phyloP scores from a whole-genome alignment of 2,113 vertebrate genomes.

The Galemys pyrenaicus region DNA sequence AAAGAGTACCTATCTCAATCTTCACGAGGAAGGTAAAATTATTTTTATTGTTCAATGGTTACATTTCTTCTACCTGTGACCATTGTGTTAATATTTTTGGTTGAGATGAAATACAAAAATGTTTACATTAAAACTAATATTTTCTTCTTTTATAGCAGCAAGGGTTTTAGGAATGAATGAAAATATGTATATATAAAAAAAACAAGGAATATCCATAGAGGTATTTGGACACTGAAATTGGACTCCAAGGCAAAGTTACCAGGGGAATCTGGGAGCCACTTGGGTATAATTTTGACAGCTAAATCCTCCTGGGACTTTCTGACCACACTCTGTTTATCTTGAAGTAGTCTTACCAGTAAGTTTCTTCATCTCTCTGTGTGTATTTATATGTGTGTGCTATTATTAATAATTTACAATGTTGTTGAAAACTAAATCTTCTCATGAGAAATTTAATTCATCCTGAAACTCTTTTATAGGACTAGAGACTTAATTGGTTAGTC shows the following conservation, averaged over 20 bases:
- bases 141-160: background rate
- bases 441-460: background rate
- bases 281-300: background rate
- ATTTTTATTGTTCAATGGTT: background rate
- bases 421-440: background rate
- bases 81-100: background rate
- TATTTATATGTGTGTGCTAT: background rate
- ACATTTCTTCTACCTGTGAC: background rate
- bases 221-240: background rate
- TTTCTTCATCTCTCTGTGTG: background rate
- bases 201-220: background rate
- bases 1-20: background rate
- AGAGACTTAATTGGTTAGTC: background rate
- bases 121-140: background rate
- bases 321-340: background rate
- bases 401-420: background rate
- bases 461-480: background rate
- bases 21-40: background rate
- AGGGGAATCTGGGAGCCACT: background rate
- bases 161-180: background rate
- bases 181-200: no score
- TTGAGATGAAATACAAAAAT: background rate
- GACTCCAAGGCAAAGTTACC: background rate
- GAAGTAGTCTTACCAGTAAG: background rate
- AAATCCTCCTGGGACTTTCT: background rate